Evolutionary conservation across 2,888 invertebrate genomes (phyloP).

Genomic region (Monoplex corrugatus): DNA sequence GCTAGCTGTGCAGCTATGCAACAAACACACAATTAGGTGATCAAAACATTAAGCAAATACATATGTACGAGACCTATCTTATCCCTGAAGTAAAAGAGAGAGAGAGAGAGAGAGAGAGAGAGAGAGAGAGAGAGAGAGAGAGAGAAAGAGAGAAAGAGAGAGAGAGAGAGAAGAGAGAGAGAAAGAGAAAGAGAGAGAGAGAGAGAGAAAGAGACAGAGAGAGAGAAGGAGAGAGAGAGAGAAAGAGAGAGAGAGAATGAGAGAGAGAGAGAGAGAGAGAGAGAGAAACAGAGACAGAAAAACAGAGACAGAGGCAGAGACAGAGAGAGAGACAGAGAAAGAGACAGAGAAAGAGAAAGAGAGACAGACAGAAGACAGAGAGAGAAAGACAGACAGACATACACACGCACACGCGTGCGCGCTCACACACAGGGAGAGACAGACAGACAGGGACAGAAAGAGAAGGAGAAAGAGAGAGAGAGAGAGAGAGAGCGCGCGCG

Average conservation of each 20-base stretch:
- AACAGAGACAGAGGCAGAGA: background rate
- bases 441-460: background rate
- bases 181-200: background rate
- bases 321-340: constrained; percentile 17
- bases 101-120: background rate
- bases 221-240: background rate
- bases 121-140: background rate
- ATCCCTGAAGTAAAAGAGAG: no score
- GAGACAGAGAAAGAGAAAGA: constrained; percentile 26
- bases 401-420: no score
- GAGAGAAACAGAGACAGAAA: background rate
- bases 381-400: constrained; percentile 13
- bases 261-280: no score
- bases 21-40: no score
- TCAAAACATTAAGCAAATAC: no score
- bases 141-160: background rate
- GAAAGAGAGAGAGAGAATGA: background rate
- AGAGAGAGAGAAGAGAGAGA: background rate
- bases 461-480: no score
- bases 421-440: no score
- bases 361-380: background rate
- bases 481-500: no score
- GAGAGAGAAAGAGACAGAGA: constrained; percentile 4
- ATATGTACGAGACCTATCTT: no score
- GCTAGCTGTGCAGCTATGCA: no score